Conservation (phyloP, 92 coral and sea anemone genomes). For the Phenganax stokvisi region DNA sequence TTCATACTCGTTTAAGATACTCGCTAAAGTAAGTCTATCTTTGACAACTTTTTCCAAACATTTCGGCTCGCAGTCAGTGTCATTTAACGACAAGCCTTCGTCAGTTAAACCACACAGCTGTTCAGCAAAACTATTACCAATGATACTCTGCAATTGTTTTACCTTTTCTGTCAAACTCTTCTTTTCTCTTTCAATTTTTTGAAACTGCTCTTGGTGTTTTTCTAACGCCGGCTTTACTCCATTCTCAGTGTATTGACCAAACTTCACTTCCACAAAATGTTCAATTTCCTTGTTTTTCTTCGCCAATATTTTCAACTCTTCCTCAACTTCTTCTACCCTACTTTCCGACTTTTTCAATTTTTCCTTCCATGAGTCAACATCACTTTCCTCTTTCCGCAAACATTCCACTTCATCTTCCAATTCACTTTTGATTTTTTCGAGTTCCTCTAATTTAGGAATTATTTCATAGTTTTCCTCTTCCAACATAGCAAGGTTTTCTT, state of each 20-base stretch:
- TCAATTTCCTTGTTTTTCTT: background rate
- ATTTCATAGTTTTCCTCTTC: conserved; percentile 32
- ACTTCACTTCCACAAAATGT: background rate
- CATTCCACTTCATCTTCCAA: conserved; percentile 34
- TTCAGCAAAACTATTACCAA: conserved; percentile 21
- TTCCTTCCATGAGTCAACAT: conserved; percentile 10
- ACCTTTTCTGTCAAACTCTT: background rate
- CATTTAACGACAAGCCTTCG: background rate
- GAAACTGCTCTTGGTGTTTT: background rate
- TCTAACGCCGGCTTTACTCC: conserved; percentile 23
- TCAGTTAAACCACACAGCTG: background rate
- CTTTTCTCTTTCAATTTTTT: background rate
- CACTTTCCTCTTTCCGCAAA: conserved; percentile 14
- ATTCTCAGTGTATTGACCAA: background rate
- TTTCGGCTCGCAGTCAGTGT: background rate
- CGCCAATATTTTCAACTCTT: conserved; percentile 1
- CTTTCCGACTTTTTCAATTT: background rate
- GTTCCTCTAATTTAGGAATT: background rate
- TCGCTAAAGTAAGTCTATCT: conserved; percentile 11
- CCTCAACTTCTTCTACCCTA: background rate
- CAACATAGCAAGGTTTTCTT: conserved; percentile 1
- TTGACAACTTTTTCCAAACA: background rate
- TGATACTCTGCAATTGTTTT: background rate
- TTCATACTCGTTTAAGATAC: conserved; percentile 12
- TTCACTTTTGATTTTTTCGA: conserved; percentile 7